These are phyloP conservation scores for Ectropis grisescens DNA, from an alignment of 1,140 invertebrate species.

Conservation along the genomic window DNA sequence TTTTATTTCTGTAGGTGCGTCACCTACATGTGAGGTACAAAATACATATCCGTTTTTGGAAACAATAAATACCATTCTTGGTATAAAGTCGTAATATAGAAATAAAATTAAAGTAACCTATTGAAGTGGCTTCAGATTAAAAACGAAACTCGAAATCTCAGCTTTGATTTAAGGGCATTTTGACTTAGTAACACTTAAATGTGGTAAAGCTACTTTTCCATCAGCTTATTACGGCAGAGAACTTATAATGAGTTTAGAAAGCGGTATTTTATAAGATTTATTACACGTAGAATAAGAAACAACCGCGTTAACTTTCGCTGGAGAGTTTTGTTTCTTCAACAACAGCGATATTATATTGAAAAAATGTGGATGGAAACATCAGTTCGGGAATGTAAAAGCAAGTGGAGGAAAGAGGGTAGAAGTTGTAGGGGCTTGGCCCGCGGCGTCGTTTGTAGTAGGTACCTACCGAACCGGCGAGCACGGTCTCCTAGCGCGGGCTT, in stretches of 20 bases:
- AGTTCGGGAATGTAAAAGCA: slow-evolving; percentile 9
- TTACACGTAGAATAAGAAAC: slow-evolving; percentile 6
- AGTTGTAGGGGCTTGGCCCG: slow-evolving; percentile 11
- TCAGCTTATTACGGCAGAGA: too few species aligned
- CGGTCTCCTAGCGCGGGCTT: too few species aligned
- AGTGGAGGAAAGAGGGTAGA: slow-evolving; percentile 10
- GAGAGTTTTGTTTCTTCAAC: slow-evolving; percentile 8
- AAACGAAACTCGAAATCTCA: too few species aligned
- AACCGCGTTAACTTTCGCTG: slow-evolving; percentile 5
- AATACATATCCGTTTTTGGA: too few species aligned
- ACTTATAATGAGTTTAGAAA: slow-evolving; percentile 6
- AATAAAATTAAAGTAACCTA: too few species aligned
- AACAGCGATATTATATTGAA: slow-evolving; percentile 31
- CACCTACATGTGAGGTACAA: too few species aligned
- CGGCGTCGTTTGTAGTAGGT: slow-evolving; percentile 3
- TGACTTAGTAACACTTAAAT: too few species aligned
- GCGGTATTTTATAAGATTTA: slow-evolving; percentile 8
- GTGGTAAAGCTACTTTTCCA: too few species aligned
- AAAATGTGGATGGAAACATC: slow-evolving; percentile 29
- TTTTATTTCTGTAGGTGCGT: slow-evolving; percentile 1
- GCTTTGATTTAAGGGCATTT: too few species aligned
- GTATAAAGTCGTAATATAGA: too few species aligned
- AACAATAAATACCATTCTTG: too few species aligned
- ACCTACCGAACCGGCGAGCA: slow-evolving; percentile 20
- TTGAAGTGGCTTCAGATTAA: too few species aligned